Evolutionary conservation across 2,113 vertebrate species (phyloP).

Genomic region (Nothoprocta pentlandii): DNA sequence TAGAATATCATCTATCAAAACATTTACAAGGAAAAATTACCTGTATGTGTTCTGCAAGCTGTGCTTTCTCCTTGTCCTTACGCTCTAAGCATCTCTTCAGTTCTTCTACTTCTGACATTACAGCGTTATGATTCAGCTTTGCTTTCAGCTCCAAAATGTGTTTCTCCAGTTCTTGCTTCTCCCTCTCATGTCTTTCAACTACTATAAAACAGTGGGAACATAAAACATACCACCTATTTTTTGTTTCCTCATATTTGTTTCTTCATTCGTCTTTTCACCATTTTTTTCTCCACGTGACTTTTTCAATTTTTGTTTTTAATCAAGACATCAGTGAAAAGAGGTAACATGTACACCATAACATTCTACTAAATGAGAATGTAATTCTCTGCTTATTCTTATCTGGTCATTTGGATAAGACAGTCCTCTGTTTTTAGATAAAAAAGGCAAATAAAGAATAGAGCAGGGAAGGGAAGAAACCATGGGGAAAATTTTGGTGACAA

Average conservation of each 20-base stretch:
- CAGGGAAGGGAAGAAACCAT: neutral
- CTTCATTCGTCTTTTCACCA: neutral
- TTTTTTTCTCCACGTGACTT: neutral
- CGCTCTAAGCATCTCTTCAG: conserved; percentile 83
- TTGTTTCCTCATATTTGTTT: neutral
- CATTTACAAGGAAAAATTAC: conserved; percentile 68
- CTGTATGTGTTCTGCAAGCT: conserved; percentile 85
- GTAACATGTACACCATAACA: neutral
- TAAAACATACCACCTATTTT: neutral
- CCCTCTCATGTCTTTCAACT: conserved; percentile 72
- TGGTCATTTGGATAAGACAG: neutral
- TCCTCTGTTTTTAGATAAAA: neutral
- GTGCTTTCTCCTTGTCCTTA: conserved; percentile 87
- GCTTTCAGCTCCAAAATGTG: conserved; percentile 84
- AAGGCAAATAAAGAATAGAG: neutral
- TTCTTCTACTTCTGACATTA: conserved; percentile 86
- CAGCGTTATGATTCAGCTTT: conserved; percentile 79
- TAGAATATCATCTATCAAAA: neutral
- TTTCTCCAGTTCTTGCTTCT: conserved; percentile 83
- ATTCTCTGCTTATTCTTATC: neutral
- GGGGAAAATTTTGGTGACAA: neutral
- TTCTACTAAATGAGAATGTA: neutral
- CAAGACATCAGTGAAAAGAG: neutral
- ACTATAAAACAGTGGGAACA: conserved; percentile 57
- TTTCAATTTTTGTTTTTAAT: neutral